Conservation (phyloP, 2,888 invertebrate genomes). For the Drosophila peninsularis region DNA sequence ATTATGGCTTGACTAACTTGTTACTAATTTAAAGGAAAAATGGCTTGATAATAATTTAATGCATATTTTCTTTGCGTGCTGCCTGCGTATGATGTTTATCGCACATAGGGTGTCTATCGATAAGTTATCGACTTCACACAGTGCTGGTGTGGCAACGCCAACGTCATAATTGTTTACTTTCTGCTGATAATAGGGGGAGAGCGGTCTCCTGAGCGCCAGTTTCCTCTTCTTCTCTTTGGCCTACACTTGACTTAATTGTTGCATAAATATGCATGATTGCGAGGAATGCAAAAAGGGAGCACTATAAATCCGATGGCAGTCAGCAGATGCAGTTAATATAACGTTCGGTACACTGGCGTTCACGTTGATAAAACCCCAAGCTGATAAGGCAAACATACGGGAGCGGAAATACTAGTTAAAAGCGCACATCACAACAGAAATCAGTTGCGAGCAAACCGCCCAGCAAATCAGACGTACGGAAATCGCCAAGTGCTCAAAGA, state of each 20-base stretch:
- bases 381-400: conserved; percentile 40
- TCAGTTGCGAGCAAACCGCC: conserved; percentile 62
- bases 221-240: conserved; percentile 1
- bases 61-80: conserved; percentile 59
- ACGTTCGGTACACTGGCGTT: conserved; percentile 2
- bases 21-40: conserved; percentile 24
- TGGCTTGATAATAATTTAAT: conserved; percentile 38
- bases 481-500: conserved; percentile 36
- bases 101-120: conserved; percentile 39
- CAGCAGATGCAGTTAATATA: conserved; percentile 18
- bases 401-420: conserved; percentile 52
- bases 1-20: conserved; percentile 37
- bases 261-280: conserved; percentile 32
- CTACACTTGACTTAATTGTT: conserved; percentile 8
- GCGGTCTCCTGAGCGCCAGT: conserved; percentile 16
- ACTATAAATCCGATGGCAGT: conserved; percentile 1
- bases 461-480: conserved; percentile 66
- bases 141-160: conserved; percentile 45
- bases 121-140: conserved; percentile 27
- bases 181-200: conserved; percentile 48
- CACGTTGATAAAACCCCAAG: conserved; percentile 34
- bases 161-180: conserved; percentile 57
- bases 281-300: conserved; percentile 27
- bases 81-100: conserved; percentile 62
- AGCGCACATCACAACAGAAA: conserved; percentile 47